Percentiles rank a stretch among this genome's conserved stretches.
These are phyloP conservation scores for Agapornis canus DNA, from an alignment of 2,797 vertebrate genomes.

Conservation along the genomic window DNA sequence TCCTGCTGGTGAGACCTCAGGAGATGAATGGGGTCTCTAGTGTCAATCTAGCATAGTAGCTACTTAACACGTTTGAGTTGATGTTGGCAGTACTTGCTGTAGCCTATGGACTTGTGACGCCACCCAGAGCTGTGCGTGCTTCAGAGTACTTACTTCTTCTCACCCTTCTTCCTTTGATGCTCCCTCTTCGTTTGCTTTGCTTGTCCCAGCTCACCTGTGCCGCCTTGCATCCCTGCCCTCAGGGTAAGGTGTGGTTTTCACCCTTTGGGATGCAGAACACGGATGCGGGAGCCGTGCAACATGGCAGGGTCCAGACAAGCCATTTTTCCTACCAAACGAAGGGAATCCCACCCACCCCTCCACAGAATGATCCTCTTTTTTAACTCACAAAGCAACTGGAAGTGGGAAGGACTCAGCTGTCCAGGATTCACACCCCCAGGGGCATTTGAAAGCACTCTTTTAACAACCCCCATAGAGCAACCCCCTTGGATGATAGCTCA, in stretches of 20 bases:
- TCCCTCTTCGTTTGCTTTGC: not conserved
- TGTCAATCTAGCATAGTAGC: slow-evolving; percentile 25
- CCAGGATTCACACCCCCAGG: not conserved
- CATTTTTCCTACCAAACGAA: not conserved
- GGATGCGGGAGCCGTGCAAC: not conserved
- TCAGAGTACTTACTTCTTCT: slow-evolving; percentile 1
- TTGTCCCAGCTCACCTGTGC: not conserved
- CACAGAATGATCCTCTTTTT: not conserved
- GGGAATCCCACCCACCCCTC: not conserved
- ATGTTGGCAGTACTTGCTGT: slow-evolving; percentile 24
- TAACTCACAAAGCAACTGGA: not conserved
- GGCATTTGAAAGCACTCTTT: slow-evolving; percentile 39
- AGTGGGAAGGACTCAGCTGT: not conserved
- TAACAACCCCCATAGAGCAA: slow-evolving; percentile 1
- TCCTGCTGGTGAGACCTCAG: slow-evolving; percentile 10
- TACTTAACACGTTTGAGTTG: slow-evolving; percentile 26
- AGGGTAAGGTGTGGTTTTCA: not conserved
- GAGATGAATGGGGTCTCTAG: not conserved
- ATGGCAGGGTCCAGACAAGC: slow-evolving; percentile 53
- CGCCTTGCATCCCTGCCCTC: not conserved
- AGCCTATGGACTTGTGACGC: not conserved
- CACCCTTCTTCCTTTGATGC: not conserved
- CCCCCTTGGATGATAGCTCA: slow-evolving; percentile 53
- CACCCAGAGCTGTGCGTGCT: slow-evolving; percentile 43
- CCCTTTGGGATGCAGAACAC: not conserved